Evolutionary conservation across 23 tunicate species (phyloP).

Genomic region (Ascidia mentula): DNA sequence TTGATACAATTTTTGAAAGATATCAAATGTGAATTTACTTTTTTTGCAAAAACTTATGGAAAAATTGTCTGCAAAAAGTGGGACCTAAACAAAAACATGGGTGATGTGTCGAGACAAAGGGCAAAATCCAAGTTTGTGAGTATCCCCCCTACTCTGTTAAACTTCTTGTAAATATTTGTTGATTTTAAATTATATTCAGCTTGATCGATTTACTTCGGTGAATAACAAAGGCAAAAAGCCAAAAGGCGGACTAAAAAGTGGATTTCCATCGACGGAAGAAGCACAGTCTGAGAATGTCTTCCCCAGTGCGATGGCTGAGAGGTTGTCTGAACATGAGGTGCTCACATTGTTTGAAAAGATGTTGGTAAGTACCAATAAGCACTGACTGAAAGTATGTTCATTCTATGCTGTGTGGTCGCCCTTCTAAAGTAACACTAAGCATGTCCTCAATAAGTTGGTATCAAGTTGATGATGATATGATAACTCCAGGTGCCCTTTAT

Average conservation of each 20-base stretch:
- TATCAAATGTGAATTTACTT: no score
- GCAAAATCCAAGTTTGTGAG: conserved; percentile 67
- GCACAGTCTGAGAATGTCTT: conserved; percentile 8
- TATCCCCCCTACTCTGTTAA: not conserved
- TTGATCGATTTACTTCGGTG: conserved; percentile 67
- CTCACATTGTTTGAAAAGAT: conserved; percentile 82
- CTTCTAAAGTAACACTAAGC: no score
- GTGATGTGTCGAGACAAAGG: conserved; percentile 29
- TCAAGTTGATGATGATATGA: no score
- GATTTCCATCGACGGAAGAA: conserved; percentile 35
- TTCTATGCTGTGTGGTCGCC: no score
- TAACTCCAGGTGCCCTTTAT: no score
- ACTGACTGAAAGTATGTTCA: no score
- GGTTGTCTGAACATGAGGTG: conserved; percentile 76
- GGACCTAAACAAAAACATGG: conserved; percentile 30
- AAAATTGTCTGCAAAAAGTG: no score
- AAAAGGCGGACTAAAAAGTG: conserved; percentile 7
- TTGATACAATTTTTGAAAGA: no score
- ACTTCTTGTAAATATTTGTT: not conserved
- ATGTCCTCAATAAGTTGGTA: no score
- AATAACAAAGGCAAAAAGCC: conserved; percentile 34
- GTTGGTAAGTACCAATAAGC: no score
- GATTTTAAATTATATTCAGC: conserved; percentile 13
- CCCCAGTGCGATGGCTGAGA: conserved; percentile 65
- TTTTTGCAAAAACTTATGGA: no score